phyloP scores from a whole-genome alignment of 2,797 vertebrate genomes.

The Silurus aristotelis region DNA sequence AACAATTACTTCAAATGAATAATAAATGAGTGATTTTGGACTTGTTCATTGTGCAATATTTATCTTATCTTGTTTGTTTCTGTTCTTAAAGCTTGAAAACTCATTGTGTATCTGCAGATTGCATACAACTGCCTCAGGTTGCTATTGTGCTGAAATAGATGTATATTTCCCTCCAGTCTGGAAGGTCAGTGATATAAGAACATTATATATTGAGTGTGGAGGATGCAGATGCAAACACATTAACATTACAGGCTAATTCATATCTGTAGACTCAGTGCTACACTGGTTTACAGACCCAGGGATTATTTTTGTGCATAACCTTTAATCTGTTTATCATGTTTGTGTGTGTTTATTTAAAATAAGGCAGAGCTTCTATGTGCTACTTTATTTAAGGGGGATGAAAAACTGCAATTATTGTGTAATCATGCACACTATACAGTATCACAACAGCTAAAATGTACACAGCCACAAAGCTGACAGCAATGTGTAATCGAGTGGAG shows the following conservation, averaged over 20 bases:
- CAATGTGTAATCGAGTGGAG: slow-evolving; percentile 53
- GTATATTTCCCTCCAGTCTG: background rate
- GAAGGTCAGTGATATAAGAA: background rate
- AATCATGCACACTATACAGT: slow-evolving; percentile 24
- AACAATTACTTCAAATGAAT: background rate
- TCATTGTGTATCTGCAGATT: too few relatives aligned
- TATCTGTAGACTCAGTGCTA: background rate
- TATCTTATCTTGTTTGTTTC: background rate
- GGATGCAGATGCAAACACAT: background rate
- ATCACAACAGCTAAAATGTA: slow-evolving; percentile 48
- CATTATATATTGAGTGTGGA: background rate
- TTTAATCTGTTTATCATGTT: background rate
- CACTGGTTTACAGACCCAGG: background rate
- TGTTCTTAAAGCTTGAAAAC: background rate
- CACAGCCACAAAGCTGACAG: slow-evolving; percentile 40
- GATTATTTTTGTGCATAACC: background rate
- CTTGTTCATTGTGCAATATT: background rate
- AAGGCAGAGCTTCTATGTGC: background rate
- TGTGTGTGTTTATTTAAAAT: slow-evolving; percentile 27
- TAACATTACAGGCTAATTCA: background rate
- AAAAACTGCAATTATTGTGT: slow-evolving; percentile 46
- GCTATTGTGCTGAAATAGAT: background rate
- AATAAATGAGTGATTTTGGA: background rate
- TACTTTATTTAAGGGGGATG: background rate
- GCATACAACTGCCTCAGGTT: background rate